These are phyloP conservation scores for Perognathus longimembris DNA, from an alignment of 2,113 vertebrate species.

Conservation along the genomic window DNA sequence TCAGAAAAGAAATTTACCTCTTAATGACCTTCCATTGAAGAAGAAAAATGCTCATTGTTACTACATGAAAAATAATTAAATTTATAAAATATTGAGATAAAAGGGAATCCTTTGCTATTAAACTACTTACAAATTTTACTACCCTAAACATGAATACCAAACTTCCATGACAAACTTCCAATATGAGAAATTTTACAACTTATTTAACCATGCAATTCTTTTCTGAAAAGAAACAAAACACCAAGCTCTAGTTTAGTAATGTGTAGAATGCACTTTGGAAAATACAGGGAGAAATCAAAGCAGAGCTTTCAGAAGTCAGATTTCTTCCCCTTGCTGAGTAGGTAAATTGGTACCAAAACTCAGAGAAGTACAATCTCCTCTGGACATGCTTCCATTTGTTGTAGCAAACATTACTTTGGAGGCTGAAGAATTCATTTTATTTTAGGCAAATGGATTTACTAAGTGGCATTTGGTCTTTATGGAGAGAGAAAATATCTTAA, in stretches of 20 bases:
- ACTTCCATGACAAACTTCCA: neutral
- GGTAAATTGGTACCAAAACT: neutral
- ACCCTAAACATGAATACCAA: neutral
- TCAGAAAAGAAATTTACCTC: conserved; percentile 23
- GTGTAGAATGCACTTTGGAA: neutral
- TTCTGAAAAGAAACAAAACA: neutral
- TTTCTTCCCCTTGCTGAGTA: neutral
- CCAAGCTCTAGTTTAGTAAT: neutral
- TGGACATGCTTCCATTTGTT: neutral
- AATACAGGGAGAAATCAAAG: neutral
- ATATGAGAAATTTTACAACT: neutral
- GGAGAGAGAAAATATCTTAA: neutral
- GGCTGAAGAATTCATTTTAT: neutral
- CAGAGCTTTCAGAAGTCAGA: neutral
- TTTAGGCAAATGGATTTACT: neutral
- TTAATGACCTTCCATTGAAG: neutral
- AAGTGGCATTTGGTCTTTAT: neutral
- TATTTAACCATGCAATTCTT: neutral
- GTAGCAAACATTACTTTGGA: conserved; percentile 17
- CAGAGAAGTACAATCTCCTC: neutral
- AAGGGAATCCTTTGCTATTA: neutral
- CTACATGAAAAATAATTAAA: conserved; percentile 19
- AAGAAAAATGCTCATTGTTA: conserved; percentile 19
- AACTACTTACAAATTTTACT: neutral
- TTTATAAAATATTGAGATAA: conserved; percentile 23